Evolutionary conservation across 2,113 vertebrate genomes (phyloP).

Genomic region (Cyanistes caeruleus): DNA sequence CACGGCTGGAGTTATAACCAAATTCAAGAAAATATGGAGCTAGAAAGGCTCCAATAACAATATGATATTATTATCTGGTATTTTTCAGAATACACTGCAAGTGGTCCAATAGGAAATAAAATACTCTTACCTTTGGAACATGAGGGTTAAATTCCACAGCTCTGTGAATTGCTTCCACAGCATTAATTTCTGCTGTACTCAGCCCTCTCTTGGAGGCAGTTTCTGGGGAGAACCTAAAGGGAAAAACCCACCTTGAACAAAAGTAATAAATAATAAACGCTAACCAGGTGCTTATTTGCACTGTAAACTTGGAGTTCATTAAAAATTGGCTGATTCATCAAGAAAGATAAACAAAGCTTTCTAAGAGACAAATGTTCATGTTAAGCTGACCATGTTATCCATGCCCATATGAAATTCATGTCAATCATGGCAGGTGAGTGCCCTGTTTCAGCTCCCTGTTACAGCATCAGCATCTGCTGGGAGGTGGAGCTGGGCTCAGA

Average conservation of each 20-base stretch:
- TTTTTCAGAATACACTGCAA: background rate
- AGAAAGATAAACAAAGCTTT: background rate
- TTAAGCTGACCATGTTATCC: background rate
- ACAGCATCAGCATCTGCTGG: background rate
- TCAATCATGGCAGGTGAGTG: background rate
- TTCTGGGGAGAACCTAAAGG: conserved; percentile 93
- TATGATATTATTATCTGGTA: background rate
- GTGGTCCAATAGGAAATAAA: background rate
- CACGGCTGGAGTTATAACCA: background rate
- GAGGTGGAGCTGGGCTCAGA: background rate
- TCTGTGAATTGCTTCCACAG: conserved; percentile 99
- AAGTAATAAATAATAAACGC: background rate
- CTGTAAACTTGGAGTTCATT: background rate
- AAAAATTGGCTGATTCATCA: background rate
- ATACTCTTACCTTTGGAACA: conserved; percentile 91
- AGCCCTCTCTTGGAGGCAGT: conserved; percentile 95
- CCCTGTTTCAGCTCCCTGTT: background rate
- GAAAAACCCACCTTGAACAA: conserved; percentile 11
- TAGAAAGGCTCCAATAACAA: background rate
- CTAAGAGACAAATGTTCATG: background rate
- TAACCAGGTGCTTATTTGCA: background rate
- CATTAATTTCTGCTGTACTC: conserved; percentile 97
- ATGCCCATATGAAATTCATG: background rate
- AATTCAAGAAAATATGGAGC: background rate
- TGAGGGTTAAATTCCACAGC: conserved; percentile 99